Conservation (phyloP, 2,113 vertebrate genomes). For the Sapayoa aenigma region DNA sequence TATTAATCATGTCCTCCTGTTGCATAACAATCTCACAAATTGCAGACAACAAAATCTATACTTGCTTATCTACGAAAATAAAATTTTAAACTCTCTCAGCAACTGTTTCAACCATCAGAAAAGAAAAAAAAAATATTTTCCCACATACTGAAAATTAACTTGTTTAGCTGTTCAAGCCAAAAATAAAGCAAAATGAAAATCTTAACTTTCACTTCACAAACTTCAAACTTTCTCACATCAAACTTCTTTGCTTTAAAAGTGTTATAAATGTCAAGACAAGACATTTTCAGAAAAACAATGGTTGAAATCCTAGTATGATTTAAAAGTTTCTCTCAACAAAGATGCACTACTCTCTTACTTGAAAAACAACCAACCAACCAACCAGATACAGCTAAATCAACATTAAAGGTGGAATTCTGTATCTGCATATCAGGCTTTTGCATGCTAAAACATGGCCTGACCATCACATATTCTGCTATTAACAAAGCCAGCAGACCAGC, state of each 20-base stretch:
- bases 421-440: background rate
- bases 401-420: background rate
- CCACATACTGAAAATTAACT: background rate
- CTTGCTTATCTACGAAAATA: background rate
- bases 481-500: background rate
- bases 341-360: background rate
- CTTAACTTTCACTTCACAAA: background rate
- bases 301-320: background rate
- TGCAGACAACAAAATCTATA: background rate
- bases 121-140: background rate
- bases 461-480: background rate
- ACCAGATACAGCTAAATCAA: background rate
- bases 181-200: background rate
- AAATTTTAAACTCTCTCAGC: background rate
- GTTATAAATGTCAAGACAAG: background rate
- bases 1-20: background rate
- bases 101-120: background rate
- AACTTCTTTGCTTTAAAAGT: background rate
- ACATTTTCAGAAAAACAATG: background rate
- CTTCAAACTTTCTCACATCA: no score
- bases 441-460: background rate
- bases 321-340: background rate
- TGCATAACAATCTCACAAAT: background rate
- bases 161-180: background rate
- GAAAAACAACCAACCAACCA: background rate